These are phyloP conservation scores for Drosophila parvula DNA, from an alignment of 1,140 invertebrate species.

Conservation along the genomic window DNA sequence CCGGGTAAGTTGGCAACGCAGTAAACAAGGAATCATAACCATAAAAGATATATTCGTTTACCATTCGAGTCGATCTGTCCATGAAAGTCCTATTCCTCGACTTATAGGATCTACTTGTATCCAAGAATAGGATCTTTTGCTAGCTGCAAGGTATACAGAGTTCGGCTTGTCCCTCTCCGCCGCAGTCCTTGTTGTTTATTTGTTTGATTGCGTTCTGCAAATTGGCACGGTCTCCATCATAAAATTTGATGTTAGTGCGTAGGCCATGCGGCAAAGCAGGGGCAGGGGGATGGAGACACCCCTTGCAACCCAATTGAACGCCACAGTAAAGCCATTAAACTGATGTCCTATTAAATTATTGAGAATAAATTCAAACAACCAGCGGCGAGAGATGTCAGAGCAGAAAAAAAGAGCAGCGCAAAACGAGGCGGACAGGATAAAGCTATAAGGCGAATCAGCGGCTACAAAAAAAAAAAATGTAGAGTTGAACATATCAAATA, in stretches of 20 bases:
- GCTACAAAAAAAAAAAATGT: conserved; percentile 55
- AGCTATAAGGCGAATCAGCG: conserved; percentile 39
- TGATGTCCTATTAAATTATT: conserved; percentile 73
- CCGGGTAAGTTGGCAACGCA: neutral
- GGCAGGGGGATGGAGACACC: neutral
- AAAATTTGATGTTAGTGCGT: conserved; percentile 65
- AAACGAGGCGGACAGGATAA: conserved; percentile 29
- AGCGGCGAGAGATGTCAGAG: conserved; percentile 10
- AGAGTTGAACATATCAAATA: conserved; percentile 65
- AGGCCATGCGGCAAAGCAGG: conserved; percentile 16
- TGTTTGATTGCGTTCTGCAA: conserved; percentile 66
- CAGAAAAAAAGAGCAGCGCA: conserved; percentile 26
- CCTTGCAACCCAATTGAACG: conserved; percentile 33
- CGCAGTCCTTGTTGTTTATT: conserved; percentile 52
- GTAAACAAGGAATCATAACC: neutral
- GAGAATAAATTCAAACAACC: conserved; percentile 69
- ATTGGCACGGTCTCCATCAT: conserved; percentile 62
- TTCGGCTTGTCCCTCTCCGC: neutral
- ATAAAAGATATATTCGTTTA: neutral
- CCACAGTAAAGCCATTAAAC: conserved; percentile 68
- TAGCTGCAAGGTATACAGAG: neutral
- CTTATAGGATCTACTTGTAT: no score
- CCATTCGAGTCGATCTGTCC: no score
- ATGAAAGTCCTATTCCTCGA: no score
- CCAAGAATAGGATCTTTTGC: no score